Evolutionary conservation across 92 coral and sea anemone species (phyloP).

Genomic region (Palythoa grandis): DNA sequence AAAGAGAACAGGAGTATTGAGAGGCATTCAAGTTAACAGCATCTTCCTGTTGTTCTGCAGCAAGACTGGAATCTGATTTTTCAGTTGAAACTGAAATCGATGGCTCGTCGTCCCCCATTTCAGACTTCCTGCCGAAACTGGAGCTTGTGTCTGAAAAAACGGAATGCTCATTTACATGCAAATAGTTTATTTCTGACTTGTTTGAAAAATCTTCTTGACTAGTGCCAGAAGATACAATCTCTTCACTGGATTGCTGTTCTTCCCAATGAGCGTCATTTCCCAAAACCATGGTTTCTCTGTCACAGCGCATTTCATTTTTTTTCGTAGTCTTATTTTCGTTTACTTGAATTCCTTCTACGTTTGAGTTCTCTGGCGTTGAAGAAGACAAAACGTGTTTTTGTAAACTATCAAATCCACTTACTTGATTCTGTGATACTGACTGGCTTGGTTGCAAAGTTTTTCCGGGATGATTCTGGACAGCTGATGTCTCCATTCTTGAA

Average conservation of each 20-base stretch:
- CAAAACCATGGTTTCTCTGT: neutral
- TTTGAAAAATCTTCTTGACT: neutral
- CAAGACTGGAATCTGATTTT: neutral
- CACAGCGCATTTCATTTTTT: neutral
- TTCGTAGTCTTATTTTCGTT: neutral
- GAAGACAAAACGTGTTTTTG: neutral
- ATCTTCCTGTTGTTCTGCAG: neutral
- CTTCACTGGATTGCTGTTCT: neutral
- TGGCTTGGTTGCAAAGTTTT: neutral
- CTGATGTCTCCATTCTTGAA: neutral
- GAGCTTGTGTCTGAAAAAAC: constrained; percentile 8
- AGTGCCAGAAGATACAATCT: neutral
- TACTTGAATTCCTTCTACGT: neutral
- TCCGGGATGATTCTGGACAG: neutral
- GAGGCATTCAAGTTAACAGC: neutral
- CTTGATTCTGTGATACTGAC: neutral
- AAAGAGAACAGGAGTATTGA: neutral
- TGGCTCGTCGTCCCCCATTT: neutral
- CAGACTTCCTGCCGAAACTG: constrained; percentile 20
- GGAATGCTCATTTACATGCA: neutral
- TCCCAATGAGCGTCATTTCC: neutral
- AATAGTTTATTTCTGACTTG: neutral
- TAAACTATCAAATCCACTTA: neutral
- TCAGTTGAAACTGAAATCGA: neutral
- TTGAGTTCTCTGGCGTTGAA: neutral